Percentiles rank a stretch among this genome's conserved stretches.
phyloP scores from a whole-genome alignment of 1,140 invertebrate species.

The Helicoverpa armigera region DNA sequence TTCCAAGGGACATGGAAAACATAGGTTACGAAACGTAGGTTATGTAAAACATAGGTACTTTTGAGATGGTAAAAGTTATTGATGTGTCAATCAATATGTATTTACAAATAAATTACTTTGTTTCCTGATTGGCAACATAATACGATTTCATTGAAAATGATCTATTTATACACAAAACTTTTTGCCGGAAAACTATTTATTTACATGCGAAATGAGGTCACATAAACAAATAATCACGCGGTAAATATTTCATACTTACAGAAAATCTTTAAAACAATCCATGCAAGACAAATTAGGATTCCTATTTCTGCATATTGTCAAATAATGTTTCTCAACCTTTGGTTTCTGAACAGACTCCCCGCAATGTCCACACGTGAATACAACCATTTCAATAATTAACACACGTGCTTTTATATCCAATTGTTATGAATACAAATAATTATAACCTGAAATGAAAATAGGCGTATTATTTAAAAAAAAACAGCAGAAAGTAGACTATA shows the following conservation, averaged over 20 bases:
- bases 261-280: conserved; percentile 96
- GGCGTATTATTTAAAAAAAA: neutral
- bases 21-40: too few species aligned
- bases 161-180: neutral
- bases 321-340: conserved; percentile 96
- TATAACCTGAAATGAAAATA: conserved; percentile 50
- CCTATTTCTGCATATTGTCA: conserved; percentile 88
- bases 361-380: conserved; percentile 96
- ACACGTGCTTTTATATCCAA: conserved; percentile 44
- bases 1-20: too few species aligned
- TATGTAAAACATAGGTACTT: too few species aligned
- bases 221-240: conserved; percentile 16
- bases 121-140: conserved; percentile 30
- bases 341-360: conserved; percentile 96
- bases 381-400: conserved; percentile 90
- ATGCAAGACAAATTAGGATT: conserved; percentile 91
- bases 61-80: too few species aligned
- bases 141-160: conserved; percentile 9
- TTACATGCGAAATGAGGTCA: conserved; percentile 13
- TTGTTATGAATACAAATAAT: conserved; percentile 48
- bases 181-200: neutral
- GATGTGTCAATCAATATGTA: too few species aligned
- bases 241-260: conserved; percentile 86
- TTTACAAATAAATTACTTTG: neutral
- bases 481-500: neutral